Percentiles rank a stretch among this genome's conserved stretches.
These are phyloP conservation scores for Origma solitaria DNA, from an alignment of 2,113 vertebrate genomes.

Conservation along the genomic window DNA sequence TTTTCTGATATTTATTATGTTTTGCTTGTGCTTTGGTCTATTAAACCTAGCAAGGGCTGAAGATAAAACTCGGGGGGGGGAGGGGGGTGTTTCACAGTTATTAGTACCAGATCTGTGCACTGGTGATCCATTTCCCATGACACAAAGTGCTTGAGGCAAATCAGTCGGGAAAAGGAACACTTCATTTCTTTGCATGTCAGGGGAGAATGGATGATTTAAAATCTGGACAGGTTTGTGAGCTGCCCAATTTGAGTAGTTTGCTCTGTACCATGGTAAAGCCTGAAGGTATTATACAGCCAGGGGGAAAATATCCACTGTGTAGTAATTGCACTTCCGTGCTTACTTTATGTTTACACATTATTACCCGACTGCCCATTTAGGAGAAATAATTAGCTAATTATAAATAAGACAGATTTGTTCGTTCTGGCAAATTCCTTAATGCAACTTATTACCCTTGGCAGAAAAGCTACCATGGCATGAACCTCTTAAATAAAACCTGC, in stretches of 20 bases:
- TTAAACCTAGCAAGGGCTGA: background rate
- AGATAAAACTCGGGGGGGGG: background rate
- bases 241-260: background rate
- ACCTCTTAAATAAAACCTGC: conserved; percentile 67
- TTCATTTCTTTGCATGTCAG: background rate
- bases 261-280: background rate
- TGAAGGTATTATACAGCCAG: background rate
- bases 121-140: background rate
- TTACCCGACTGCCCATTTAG: conserved; percentile 51
- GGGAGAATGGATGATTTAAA: background rate
- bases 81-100: background rate
- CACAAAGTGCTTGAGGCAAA: background rate
- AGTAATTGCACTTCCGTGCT: background rate
- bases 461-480: conserved; percentile 36
- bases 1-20: background rate
- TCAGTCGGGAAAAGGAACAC: background rate
- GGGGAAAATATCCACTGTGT: background rate
- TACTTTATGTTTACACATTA: conserved; percentile 47
- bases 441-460: conserved; percentile 60
- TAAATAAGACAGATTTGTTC: conserved; percentile 65
- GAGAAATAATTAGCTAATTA: conserved; percentile 56
- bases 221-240: background rate
- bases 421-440: conserved; percentile 68
- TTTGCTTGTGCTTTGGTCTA: background rate
- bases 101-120: background rate